These are phyloP conservation scores for Cosmia pyralina DNA, from an alignment of 2,888 invertebrate genomes.

Conservation along the genomic window DNA sequence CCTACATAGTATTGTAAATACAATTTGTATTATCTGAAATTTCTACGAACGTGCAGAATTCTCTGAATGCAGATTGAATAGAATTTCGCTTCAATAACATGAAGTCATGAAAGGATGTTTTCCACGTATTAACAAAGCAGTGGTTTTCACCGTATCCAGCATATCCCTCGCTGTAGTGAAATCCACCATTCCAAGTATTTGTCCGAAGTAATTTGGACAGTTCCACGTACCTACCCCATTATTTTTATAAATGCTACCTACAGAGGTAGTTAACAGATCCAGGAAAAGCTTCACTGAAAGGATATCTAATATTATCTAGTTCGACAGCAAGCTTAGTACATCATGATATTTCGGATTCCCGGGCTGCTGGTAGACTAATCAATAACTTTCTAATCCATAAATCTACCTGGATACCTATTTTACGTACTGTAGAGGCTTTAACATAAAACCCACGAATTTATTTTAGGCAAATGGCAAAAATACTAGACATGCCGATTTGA, in stretches of 20 bases:
- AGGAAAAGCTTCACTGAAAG: conserved; percentile 5
- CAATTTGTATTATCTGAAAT: conserved; percentile 16
- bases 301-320: not conserved
- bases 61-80: conserved; percentile 24
- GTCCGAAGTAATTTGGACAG: not conserved
- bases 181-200: conserved; percentile 12
- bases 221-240: not conserved
- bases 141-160: not conserved
- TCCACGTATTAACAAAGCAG: conserved; percentile 14
- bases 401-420: not conserved
- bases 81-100: conserved; percentile 14
- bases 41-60: conserved; percentile 7
- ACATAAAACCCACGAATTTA: no score
- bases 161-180: not conserved
- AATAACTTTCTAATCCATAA: not conserved
- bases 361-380: not conserved
- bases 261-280: not conserved
- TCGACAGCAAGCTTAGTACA: not conserved
- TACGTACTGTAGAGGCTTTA: no score
- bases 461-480: no score
- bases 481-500: no score
- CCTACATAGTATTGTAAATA: conserved; percentile 15
- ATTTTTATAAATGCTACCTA: conserved; percentile 1
- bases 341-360: not conserved
- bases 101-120: conserved; percentile 6